Base-by-base conservation (phyloP, 2,888 invertebrate species). In the Quadriops clusia region DNA sequence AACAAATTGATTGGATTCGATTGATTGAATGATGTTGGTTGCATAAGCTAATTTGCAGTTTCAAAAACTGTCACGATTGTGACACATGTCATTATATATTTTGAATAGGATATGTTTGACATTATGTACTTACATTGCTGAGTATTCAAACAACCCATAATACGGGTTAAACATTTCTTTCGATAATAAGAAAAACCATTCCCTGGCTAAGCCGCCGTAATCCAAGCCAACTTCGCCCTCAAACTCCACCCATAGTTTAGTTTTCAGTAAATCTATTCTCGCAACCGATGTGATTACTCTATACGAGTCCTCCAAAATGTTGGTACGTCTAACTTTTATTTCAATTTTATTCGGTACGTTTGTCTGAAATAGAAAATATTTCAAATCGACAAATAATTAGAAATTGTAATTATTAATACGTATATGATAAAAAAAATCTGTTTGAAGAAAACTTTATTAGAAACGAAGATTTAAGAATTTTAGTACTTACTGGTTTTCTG, bases 91-190 rank as follows among this genome's bases (percentile, higher is more conserved):
- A n/a, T n/a, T n/a, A n/a, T n/a, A n/a, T n/a, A n/a, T n/a, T n/a
- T n/a, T n/a, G n/a, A n/a, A n/a, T n/a, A n/a, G n/a, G n/a, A n/a
- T n/a, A n/a, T n/a, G n/a, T n/a, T n/a, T n/a, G n/a, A n/a, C n/a
- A n/a, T 20, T 26, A 9, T 8, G 35, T 28, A 70, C 79, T 70
- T 64, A 83, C 95, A 94, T 94, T 4, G 97, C 97, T 2, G 95
- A 95, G 70, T 98, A 98, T 65, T 98, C 97, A 67, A 98, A 98
- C 31, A 98, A 72, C 0, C 97, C 97, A 64, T 98, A 98, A 63
- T 97, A 98, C 0, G 98, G 98, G 70, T 98, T 98, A 65, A 98
- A 98, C 93, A 98, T 95, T 69, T 98, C 97, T 62, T 94, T 94
- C 2, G 95, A 97, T 7, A 98, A 67, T 14, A 97, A 72, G 70